These are phyloP conservation scores for Anastrepha obliqua DNA, from an alignment of 1,140 invertebrate species.

Conservation along the genomic window DNA sequence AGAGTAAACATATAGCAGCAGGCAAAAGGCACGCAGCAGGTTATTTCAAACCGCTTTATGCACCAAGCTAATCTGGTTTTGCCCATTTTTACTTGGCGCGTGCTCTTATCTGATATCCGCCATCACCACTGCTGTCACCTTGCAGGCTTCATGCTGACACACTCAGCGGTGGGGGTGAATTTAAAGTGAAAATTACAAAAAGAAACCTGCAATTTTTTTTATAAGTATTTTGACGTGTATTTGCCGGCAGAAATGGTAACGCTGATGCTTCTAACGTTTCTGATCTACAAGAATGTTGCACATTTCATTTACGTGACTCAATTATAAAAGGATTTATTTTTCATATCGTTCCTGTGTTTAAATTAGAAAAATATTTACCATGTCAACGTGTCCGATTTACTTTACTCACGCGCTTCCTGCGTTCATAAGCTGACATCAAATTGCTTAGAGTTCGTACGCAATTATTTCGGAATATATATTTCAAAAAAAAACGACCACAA, in stretches of 20 bases:
- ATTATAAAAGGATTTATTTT: constrained; percentile 64
- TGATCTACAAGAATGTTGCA: constrained; percentile 8
- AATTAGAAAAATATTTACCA: not conserved
- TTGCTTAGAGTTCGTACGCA: not conserved
- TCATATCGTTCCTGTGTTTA: not conserved
- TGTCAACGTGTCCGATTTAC: not conserved
- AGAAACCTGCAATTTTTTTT: not conserved
- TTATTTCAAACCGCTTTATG: constrained; percentile 3
- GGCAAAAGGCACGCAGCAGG: not conserved
- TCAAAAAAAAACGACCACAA: no score
- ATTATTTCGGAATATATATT: no score
- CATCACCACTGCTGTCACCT: not conserved
- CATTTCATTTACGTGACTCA: constrained; percentile 68
- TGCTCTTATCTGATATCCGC: not conserved
- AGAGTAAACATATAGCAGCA: not conserved
- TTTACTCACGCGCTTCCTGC: not conserved
- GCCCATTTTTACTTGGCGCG: constrained; percentile 8
- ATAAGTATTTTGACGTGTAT: not conserved
- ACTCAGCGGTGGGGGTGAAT: not conserved
- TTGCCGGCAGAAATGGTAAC: not conserved
- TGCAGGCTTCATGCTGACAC: not conserved
- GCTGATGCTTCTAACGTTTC: not conserved
- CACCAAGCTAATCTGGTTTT: not conserved
- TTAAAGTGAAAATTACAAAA: constrained; percentile 8
- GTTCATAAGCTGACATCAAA: not conserved